Base-by-base conservation (phyloP, 1,140 invertebrate genomes). In the Euura lappo region DNA sequence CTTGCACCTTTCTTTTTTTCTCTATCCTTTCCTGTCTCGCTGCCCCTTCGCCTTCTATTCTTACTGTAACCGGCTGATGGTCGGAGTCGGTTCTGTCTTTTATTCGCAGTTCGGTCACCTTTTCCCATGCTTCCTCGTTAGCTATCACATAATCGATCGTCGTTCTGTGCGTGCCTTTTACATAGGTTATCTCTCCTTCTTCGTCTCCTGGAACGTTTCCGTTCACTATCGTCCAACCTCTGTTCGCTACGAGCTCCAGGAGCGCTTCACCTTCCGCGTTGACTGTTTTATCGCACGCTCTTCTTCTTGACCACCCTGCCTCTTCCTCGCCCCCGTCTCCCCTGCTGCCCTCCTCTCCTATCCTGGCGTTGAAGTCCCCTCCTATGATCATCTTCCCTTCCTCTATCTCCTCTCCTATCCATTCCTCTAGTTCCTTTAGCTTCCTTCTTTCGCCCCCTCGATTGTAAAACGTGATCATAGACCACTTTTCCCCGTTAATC, bases 161-260 rank as follows among this genome's bases (percentile, higher is more conserved):
- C 6, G 76, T 72, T 65, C 13, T 64, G 1, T 67, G 65, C 45
- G 42, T 68, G 13, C 67, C 45, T 6, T 60, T 67, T n/a, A 46
- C 10, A 45, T 44, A 74, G 6, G 76, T 75, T 44, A n/a, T 75
- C 68, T 75, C 67, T 45, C 76, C 76, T 44, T 75, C 72, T 44
- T 75, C 72, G 44, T 73, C 72, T 11, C 72, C 70, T 28, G 45
- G 60, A 43, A 2, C 51, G 70, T 73, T 71, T 42, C 76, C 74
- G 68, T 77, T 77, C 46, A 75, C 13, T 2, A 75, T 72, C 10
- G 46, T 45, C 76, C 76, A 77, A 69, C 74, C 76, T 73, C 70
- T 51, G 11, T 75, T 72, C n/a, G 65, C 72, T 68, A 70, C 4
- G 10, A 60, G 44, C 6, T 72, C 46, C 13, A 75, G 1, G 11